Evolutionary conservation across 2,888 invertebrate species (phyloP), one percentile per base, ranked within the genome.

Genomic region (Heteropelma amictum): DNA sequence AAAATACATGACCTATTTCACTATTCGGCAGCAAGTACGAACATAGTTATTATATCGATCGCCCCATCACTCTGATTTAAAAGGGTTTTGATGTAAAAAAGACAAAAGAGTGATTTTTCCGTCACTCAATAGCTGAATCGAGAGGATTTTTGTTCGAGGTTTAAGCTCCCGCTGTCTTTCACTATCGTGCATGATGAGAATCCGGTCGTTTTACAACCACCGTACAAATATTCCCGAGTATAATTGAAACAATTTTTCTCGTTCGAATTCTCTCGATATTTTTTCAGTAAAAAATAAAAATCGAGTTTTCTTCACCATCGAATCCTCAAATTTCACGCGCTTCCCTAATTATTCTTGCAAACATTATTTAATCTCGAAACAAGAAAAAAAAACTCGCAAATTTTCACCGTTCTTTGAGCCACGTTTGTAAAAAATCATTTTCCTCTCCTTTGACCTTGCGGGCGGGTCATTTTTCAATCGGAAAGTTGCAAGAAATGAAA

Each of bases 11-110:
- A n/a, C n/a, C n/a, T n/a, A n/a, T n/a, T n/a, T n/a, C n/a, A n/a
- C n/a, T n/a, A n/a, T n/a, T n/a, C n/a, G n/a, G n/a, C n/a, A n/a
- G n/a, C n/a, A n/a, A n/a, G n/a, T n/a, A n/a, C n/a, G n/a, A n/a
- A 49, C 21, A 49, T 56, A 61, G 14, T 26, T 51, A 19, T 40
- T 33, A 4, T 54, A 14, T 30, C 14, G 61, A 38, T 61, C 64
- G 23, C 42, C 19, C 65, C 14, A 65, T 65, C 53, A 35, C 42
- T 70, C 56, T 79, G 81, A 85, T 85, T 85, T 85, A 84, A 86
- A 84, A 86, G 85, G 82, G 80, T 85, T 86, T 82, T 82, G 80
- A 81, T 84, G 84, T 85, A 83, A 86, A 84, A 83, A 83, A 76
- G 71, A 69, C 30, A 35, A 38, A 23, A 49, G 42, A 51, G 23